Evolutionary conservation across 2,888 invertebrate genomes (phyloP), one percentile per base, ranked within the genome.

Genomic region (Drosophila setosimentum): DNA sequence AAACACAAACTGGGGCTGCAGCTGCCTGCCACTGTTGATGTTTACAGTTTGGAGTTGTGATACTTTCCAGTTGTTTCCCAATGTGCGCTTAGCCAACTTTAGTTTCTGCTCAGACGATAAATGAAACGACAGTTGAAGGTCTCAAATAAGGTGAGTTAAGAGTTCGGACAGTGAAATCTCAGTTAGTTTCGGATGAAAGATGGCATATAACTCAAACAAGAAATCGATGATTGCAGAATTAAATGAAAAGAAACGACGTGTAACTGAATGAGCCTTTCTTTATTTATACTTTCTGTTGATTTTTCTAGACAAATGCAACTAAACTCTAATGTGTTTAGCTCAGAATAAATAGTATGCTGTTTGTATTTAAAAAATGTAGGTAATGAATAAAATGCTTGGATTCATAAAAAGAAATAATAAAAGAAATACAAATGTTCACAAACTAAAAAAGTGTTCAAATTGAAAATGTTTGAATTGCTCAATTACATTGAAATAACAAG

Each of bases 31-130:
- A 49, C 62, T 29, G 66, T 63, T 70, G 65, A 76, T 73, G 62
- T 77, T 77, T 69, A 60, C 53, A 55, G 61, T 59, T 62, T 59
- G 61, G 21, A 62, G 73, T 62, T 69, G 32, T 53, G 61, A 59
- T 73, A 65, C 61, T 76, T 65, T 53, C 42, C 65, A 76, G 65
- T 59, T 76, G 68, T 50, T 72, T 32, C 54, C 64, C 37, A 73
- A 63, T 63, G 42, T 73, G 45, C 33, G 59, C 63, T 74, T 60
- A 71, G 60, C 42, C 61, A 48, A 64, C 57, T 58, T 29, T 30
- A 57, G 29, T 33, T 33, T 27, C 21, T 18, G 16, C 16, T 30
- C 24, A 48, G 35, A 51, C 37, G 21, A 30, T 35, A 16, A 37
- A 45, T 59, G 37, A 6, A 42, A 50, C 21, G n/a, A 4, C 16